These are phyloP conservation scores for Nesogale talazaci DNA, from an alignment of 2,113 vertebrate species.

Conservation along the genomic window DNA sequence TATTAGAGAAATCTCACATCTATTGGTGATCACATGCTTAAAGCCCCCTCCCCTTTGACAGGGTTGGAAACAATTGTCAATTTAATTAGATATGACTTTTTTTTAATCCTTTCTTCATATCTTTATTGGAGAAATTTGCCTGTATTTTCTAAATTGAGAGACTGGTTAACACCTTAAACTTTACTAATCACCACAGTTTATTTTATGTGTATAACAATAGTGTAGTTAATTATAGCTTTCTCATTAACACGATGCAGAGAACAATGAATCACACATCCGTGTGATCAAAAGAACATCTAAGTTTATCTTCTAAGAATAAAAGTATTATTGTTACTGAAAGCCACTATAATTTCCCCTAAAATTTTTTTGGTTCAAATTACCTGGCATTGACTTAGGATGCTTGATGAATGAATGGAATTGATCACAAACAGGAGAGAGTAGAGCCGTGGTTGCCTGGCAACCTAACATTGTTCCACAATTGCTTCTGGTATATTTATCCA, in stretches of 20 bases:
- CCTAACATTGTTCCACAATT: conserved; percentile 85
- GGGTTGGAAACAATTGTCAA: neutral
- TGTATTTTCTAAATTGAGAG: conserved; percentile 72
- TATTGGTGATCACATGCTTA: neutral
- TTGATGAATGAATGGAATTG: conserved; percentile 86
- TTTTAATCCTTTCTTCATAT: conserved; percentile 42
- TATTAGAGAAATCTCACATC: conserved; percentile 38
- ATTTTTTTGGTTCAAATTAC: conserved; percentile 84
- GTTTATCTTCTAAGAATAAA: conserved; percentile 85
- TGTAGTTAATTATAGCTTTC: conserved; percentile 86
- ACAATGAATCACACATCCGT: conserved; percentile 85
- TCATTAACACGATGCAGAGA: conserved; percentile 84
- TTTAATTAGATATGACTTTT: neutral
- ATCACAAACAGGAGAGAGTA: conserved; percentile 84
- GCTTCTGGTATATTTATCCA: conserved; percentile 84
- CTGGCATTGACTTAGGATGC: conserved; percentile 80
- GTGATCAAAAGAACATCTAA: conserved; percentile 85
- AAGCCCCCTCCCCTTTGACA: neutral
- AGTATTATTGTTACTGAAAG: conserved; percentile 84
- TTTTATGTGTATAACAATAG: conserved; percentile 76
- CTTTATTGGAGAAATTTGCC: conserved; percentile 50
- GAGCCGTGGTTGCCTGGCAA: conserved; percentile 88
- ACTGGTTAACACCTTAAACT: conserved; percentile 84
- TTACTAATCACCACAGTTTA: conserved; percentile 86
- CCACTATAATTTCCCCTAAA: conserved; percentile 84